Conservation (phyloP, 1,140 invertebrate genomes). For the Pseudomyrmex cubaensis region DNA sequence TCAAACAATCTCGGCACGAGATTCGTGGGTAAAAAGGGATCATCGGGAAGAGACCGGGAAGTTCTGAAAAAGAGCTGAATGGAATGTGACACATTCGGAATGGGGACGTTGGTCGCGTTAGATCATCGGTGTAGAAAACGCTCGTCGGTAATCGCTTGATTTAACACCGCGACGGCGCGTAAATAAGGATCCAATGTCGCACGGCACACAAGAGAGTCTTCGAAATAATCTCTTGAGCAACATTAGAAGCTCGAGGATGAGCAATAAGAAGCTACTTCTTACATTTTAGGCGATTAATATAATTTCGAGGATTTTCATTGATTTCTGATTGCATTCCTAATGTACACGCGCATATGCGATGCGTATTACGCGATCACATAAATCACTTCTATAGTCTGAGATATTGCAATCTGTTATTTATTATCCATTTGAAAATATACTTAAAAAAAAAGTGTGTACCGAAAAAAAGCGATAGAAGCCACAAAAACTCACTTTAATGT, state of each 20-base stretch:
- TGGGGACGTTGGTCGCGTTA: conserved; percentile 28
- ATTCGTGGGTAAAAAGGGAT: conserved; percentile 20
- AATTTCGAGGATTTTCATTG: not conserved
- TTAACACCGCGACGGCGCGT: conserved; percentile 62
- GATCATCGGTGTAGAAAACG: conserved; percentile 11
- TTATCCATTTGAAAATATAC: no score
- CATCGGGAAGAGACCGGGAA: not conserved
- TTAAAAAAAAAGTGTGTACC: no score
- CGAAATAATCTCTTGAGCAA: conserved; percentile 48
- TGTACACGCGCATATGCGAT: no score
- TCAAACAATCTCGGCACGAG: conserved; percentile 30
- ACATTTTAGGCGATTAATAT: not conserved
- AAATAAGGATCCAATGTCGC: conserved; percentile 66
- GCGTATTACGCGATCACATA: no score
- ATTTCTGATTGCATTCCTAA: not conserved
- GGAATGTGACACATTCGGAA: conserved; percentile 28
- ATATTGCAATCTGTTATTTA: no score
- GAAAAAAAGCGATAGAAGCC: no score
- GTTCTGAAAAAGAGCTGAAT: not conserved
- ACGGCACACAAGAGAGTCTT: conserved; percentile 9
- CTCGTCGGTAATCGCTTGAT: conserved; percentile 66
- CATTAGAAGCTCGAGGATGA: conserved; percentile 4
- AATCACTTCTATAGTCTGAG: no score
- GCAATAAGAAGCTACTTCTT: not conserved
- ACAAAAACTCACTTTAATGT: not conserved